These are phyloP conservation scores for Ficedula albicollis DNA, from an alignment of 2,797 vertebrate species.

Conservation along the genomic window DNA sequence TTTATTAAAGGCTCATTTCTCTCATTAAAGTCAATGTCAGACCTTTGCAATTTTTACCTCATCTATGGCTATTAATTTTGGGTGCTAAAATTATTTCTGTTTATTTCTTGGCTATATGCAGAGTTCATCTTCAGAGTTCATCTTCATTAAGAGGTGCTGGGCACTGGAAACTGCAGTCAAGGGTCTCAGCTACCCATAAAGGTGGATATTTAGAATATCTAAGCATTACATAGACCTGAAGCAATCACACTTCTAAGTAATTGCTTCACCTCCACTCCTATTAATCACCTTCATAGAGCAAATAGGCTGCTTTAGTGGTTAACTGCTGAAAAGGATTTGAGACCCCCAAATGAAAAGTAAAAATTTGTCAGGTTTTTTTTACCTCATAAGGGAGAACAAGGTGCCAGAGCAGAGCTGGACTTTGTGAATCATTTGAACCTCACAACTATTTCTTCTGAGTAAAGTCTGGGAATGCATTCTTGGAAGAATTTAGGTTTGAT, in stretches of 20 bases:
- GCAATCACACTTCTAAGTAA: background rate
- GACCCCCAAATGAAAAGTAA: background rate
- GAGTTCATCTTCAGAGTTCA: background rate
- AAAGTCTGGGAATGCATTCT: background rate
- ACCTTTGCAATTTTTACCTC: background rate
- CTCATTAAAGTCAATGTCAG: background rate
- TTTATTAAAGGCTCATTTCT: background rate
- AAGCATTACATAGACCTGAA: background rate
- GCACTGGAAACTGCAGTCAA: background rate
- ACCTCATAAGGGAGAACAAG: background rate
- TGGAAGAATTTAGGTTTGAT: background rate
- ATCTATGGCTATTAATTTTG: background rate
- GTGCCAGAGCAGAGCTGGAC: background rate
- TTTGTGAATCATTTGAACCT: background rate
- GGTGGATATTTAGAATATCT: background rate
- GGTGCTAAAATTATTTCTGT: background rate
- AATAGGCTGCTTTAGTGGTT: background rate
- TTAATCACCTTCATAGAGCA: background rate
- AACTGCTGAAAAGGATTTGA: background rate
- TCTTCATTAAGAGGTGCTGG: background rate
- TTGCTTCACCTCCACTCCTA: background rate
- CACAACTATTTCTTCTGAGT: background rate
- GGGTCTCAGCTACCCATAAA: background rate
- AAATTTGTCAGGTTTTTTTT: background rate
- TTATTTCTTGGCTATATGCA: background rate